Percentiles rank a stretch among this genome's conserved stretches.
Conservation (phyloP, 1,140 invertebrate genomes). For the Saccostrea echinata region DNA sequence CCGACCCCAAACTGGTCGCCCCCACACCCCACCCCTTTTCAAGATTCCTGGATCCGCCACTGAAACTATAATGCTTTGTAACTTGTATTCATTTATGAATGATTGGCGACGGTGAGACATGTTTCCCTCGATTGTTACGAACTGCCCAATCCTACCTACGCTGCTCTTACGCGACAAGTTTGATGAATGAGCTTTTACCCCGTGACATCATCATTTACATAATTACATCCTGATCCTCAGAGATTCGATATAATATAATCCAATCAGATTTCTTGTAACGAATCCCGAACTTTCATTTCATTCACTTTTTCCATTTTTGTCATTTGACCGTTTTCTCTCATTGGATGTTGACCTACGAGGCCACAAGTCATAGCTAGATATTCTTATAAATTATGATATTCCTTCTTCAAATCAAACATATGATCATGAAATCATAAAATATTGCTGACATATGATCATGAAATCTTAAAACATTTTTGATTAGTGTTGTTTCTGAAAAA, state of each 20-base stretch:
- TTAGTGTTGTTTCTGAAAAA: too few species aligned
- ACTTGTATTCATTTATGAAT: background rate
- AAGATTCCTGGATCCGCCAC: too few species aligned
- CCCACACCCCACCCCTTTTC: too few species aligned
- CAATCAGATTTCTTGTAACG: background rate
- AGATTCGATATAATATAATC: background rate
- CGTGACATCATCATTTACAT: constrained; percentile 4
- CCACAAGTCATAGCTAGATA: too few species aligned
- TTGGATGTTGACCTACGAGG: too few species aligned
- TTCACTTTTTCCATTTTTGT: background rate
- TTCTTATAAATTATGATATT: too few species aligned
- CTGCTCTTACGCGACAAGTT: background rate
- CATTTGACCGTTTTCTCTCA: background rate
- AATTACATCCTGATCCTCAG: constrained; percentile 1
- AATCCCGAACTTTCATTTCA: background rate
- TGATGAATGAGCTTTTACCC: constrained; percentile 1
- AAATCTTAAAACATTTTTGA: too few species aligned
- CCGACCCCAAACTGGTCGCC: too few species aligned
- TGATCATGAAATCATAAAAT: too few species aligned
- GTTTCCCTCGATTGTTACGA: background rate
- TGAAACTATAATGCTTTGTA: too few species aligned
- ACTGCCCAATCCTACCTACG: background rate
- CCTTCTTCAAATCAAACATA: too few species aligned
- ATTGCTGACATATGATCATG: too few species aligned
- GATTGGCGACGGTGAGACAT: background rate